phyloP scores from a whole-genome alignment of 2,113 vertebrate genomes.

The Ailuropoda melanoleuca region DNA sequence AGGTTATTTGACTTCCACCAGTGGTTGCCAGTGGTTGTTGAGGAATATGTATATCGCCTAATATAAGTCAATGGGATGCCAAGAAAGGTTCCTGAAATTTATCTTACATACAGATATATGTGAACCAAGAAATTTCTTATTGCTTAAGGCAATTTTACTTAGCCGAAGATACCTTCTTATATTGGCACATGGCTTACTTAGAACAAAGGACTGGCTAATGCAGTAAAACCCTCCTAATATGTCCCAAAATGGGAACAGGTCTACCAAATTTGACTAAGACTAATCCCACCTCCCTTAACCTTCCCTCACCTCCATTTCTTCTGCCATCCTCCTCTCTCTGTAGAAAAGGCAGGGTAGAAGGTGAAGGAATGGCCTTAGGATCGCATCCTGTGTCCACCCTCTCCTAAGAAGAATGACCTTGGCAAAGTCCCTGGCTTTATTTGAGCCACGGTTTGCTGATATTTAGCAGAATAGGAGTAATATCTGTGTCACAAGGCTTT shows the following conservation, averaged over 20 bases:
- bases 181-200: neutral
- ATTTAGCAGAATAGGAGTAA: neutral
- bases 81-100: neutral
- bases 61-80: neutral
- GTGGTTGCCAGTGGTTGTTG: neutral
- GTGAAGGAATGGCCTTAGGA: neutral
- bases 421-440: neutral
- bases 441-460: neutral
- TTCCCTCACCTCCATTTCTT: neutral
- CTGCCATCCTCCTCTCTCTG: neutral
- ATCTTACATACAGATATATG: neutral
- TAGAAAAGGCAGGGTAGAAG: neutral
- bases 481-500: neutral
- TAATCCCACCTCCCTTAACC: neutral
- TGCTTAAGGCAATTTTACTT: neutral
- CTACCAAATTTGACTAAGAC: neutral
- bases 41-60: neutral
- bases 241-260: neutral
- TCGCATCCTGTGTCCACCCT: neutral
- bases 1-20: neutral
- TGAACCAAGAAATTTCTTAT: neutral
- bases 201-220: neutral
- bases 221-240: neutral
- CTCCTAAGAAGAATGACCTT: slow-evolving; percentile 11
- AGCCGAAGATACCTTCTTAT: neutral